These are phyloP conservation scores for Parnassius orleans DNA, from an alignment of 2,888 invertebrate genomes.

Conservation along the genomic window DNA sequence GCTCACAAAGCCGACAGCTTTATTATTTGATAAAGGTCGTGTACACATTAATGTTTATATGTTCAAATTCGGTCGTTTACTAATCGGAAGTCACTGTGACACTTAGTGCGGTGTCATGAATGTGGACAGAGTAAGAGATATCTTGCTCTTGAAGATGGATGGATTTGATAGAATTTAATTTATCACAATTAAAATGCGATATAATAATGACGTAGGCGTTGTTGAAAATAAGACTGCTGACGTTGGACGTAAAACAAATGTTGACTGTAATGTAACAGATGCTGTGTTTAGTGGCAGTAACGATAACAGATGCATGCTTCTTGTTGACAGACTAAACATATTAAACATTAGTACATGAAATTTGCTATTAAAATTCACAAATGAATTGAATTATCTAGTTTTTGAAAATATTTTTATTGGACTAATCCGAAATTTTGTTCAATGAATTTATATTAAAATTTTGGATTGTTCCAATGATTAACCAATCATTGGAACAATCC, in stretches of 20 bases:
- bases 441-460: background rate
- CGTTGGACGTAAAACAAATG: constrained; percentile 18
- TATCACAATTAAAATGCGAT: constrained; percentile 20
- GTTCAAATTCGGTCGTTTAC: constrained; percentile 24
- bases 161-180: constrained; percentile 18
- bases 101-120: constrained; percentile 22
- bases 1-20: constrained; percentile 60
- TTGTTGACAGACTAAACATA: background rate
- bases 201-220: constrained; percentile 13
- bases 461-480: constrained; percentile 20
- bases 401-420: constrained; percentile 3
- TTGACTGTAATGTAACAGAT: constrained; percentile 13
- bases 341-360: background rate
- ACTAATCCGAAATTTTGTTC: constrained; percentile 13
- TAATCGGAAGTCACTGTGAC: constrained; percentile 19
- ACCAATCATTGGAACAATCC: constrained; percentile 20
- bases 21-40: constrained; percentile 58
- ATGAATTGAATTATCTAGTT: background rate
- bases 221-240: constrained; percentile 11
- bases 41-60: constrained; percentile 45
- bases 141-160: constrained; percentile 22
- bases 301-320: constrained; percentile 22
- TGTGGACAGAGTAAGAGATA: constrained; percentile 15
- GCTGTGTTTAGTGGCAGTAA: constrained; percentile 5
- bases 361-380: background rate